A percentile compares a stretch with the other conserved stretches of the same genome.
Conservation (phyloP, 2,797 vertebrate genomes). For the Sphenodon punctatus region DNA sequence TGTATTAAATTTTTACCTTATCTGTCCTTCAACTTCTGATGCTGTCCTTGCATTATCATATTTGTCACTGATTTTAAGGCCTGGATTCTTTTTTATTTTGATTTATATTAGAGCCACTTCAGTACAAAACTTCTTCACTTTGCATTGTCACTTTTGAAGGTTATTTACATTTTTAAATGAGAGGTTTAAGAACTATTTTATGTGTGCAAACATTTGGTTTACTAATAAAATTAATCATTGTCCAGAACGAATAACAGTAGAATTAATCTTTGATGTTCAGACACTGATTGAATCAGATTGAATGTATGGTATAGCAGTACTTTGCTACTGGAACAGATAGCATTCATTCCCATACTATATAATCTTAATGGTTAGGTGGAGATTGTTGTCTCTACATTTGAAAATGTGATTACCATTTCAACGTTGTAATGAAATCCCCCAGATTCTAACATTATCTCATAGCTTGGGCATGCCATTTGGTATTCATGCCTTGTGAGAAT, state of each 20-base stretch:
- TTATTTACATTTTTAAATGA: constrained; percentile 7
- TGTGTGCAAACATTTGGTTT: not conserved
- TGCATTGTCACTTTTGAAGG: constrained; percentile 1
- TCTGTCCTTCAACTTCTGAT: not conserved
- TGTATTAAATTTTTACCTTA: not conserved
- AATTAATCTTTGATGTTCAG: not conserved
- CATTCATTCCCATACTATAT: not conserved
- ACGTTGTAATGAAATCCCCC: constrained; percentile 45
- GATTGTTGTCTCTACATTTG: constrained; percentile 17
- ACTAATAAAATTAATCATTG: constrained; percentile 6
- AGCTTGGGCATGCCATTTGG: constrained; percentile 67
- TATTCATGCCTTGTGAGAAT: constrained; percentile 63
- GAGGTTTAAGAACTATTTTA: not conserved
- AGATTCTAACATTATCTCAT: constrained; percentile 70
- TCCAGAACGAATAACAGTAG: not conserved
- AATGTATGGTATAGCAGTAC: not conserved
- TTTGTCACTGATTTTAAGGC: not conserved
- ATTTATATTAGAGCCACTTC: not conserved
- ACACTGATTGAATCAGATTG: not conserved
- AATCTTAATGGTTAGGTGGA: constrained; percentile 12
- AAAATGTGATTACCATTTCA: constrained; percentile 44
- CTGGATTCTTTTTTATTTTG: not conserved
- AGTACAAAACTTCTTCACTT: not conserved
- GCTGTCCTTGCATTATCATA: not conserved
- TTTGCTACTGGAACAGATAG: not conserved